Evolutionary conservation across 2,888 invertebrate species (phyloP).

Genomic region (Amaurobius ferox): DNA sequence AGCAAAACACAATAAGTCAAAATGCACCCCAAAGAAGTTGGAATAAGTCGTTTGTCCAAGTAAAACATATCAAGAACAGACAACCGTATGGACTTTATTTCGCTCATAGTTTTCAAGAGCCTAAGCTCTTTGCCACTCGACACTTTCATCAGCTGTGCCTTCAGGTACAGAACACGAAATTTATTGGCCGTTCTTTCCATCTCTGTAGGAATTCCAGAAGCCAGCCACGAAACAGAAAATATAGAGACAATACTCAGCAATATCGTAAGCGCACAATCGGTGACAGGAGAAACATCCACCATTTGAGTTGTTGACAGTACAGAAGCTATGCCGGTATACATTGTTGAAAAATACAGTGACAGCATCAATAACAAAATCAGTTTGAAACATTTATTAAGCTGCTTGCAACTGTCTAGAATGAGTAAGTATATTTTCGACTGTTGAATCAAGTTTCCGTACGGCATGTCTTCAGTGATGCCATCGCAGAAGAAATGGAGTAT

Average conservation of each 20-base stretch:
- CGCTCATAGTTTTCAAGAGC: background rate
- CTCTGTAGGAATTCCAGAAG: background rate
- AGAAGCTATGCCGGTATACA: background rate
- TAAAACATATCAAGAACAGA: background rate
- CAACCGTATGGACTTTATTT: background rate
- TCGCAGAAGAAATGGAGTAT: background rate
- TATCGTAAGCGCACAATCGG: background rate
- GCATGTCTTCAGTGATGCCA: background rate
- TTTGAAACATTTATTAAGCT: background rate
- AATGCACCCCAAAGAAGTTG: background rate
- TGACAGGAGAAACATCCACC: background rate
- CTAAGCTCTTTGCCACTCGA: background rate
- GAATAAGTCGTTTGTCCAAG: background rate
- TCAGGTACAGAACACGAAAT: background rate
- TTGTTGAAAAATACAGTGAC: background rate
- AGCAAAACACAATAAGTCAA: background rate
- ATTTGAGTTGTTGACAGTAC: background rate
- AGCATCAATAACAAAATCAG: background rate
- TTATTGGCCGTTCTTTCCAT: background rate
- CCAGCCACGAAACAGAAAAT: background rate
- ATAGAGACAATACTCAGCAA: background rate
- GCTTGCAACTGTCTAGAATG: background rate
- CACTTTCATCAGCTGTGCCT: background rate
- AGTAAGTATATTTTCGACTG: background rate
- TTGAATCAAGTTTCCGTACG: background rate